A percentile compares a stretch with the other conserved stretches of the same genome.
phyloP scores from a whole-genome alignment of 2,888 invertebrate species.

The Harpagoxenus sublaevis region DNA sequence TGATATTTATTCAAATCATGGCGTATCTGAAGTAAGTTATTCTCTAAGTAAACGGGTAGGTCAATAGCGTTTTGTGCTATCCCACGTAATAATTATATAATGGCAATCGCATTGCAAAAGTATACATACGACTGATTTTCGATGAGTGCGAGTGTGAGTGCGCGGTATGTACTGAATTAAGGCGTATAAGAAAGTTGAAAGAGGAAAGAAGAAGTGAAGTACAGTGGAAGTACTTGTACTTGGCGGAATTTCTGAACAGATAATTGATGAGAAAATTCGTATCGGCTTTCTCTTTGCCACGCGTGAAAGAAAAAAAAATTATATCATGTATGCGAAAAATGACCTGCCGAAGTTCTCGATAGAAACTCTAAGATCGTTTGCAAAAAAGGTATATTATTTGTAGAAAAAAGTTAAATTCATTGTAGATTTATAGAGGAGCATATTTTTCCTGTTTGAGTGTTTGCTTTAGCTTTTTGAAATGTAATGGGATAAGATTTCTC shows the following conservation, averaged over 20 bases:
- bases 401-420: too few relatives aligned
- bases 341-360: conserved; percentile 22
- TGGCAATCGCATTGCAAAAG: conserved; percentile 50
- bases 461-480: background rate
- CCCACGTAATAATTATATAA: conserved; percentile 53
- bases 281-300: conserved; percentile 36
- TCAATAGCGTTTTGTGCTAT: conserved; percentile 50
- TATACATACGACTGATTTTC: conserved; percentile 57
- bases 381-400: background rate
- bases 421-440: background rate
- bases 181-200: conserved; percentile 40
- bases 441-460: background rate
- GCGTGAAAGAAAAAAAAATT: conserved; percentile 14
- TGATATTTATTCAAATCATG: conserved; percentile 63
- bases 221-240: conserved; percentile 40
- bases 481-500: background rate
- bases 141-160: conserved; percentile 42
- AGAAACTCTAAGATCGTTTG: conserved; percentile 15
- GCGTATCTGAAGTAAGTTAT: conserved; percentile 61
- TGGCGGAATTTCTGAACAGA: conserved; percentile 57
- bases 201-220: conserved; percentile 41
- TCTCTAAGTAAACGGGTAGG: conserved; percentile 52
- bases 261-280: conserved; percentile 56
- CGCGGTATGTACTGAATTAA: conserved; percentile 43
- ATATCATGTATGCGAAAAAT: conserved; percentile 24